Base-by-base conservation (phyloP, 2,888 invertebrate species). In the Rhagonycha fulva region DNA sequence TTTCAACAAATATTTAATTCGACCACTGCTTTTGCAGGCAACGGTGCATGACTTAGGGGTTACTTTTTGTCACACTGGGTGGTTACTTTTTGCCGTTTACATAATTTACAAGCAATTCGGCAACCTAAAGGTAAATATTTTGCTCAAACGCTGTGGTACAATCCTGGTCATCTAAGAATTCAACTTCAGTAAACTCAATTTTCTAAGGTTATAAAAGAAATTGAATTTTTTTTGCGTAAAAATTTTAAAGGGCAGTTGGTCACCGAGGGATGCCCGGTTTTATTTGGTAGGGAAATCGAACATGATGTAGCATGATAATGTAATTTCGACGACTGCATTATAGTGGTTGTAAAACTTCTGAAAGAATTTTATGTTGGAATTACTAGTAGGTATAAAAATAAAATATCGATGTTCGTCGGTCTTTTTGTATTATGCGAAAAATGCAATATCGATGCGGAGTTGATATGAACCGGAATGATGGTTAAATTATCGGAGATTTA, bases 41-140 rank as follows among this genome's bases (percentile, higher is more conserved):
- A 14, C 74, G 61, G 66, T 71, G 76, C 76, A 68, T 66, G 71
- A 74, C 68, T 68, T 74, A 63, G 62, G 76, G 76, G 72, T 74
- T 76, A 73, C 67, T 73, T 71, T 70, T 24, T 62, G 72, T 72
- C 68, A 23, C 1, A 14, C 30, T 32, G 32, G 61, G 68, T 68
- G 75, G 47, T 9, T 47, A 47, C n/a, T n/a, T 47, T n/a, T 47
- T 47, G 47, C 7, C 47, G 47, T 47, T 32, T 47, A n/a, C 47
- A 47, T 47, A 47, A 47, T 47, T n/a, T 47, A 47, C n/a, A 47
- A n/a, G 47, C n/a, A 47, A n/a, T 47, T 47, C 47, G 47, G 5
- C 9, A 47, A 47, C 47, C 47, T 9, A 7, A n/a, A n/a, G 47
- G 47, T n/a, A n/a, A n/a, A n/a, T n/a, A 47, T 47, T 47, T 47